Evolutionary conservation across 2,888 invertebrate genomes (phyloP).

Genomic region (Andrena chrysosceles): DNA sequence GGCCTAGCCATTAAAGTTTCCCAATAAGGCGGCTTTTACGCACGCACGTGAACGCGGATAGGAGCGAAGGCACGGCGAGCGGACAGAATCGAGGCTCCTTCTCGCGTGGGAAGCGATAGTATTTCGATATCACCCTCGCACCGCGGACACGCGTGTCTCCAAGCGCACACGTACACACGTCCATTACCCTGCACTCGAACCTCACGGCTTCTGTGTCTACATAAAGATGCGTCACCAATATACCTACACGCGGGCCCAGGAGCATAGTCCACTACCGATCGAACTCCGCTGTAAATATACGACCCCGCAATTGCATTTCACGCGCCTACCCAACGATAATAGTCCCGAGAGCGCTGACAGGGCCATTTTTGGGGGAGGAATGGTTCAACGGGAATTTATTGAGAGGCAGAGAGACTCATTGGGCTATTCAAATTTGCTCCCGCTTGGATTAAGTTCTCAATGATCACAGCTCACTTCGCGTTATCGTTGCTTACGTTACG

Average conservation of each 20-base stretch:
- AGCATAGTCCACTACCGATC: constrained; percentile 2
- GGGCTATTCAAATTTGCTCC: too few species aligned
- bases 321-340: constrained; percentile 5
- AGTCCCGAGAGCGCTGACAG: neutral
- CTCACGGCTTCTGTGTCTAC: constrained; percentile 23
- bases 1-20: constrained; percentile 64
- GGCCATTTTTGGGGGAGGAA: too few species aligned
- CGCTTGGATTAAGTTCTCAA: too few species aligned
- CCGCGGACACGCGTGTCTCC: constrained; percentile 47
- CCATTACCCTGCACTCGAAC: neutral
- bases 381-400: neutral
- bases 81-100: constrained; percentile 56
- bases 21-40: constrained; percentile 64
- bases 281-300: neutral
- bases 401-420: neutral
- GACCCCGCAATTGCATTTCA: neutral
- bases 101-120: constrained; percentile 68
- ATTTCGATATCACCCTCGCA: constrained; percentile 62
- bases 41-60: constrained; percentile 51
- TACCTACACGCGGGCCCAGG: neutral
- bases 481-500: too few species aligned
- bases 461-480: too few species aligned
- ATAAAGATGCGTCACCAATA: constrained; percentile 36
- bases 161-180: neutral
- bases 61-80: constrained; percentile 20